Evolutionary conservation across 1,140 invertebrate genomes (phyloP).

Genomic region (Aphaenogaster floridana): DNA sequence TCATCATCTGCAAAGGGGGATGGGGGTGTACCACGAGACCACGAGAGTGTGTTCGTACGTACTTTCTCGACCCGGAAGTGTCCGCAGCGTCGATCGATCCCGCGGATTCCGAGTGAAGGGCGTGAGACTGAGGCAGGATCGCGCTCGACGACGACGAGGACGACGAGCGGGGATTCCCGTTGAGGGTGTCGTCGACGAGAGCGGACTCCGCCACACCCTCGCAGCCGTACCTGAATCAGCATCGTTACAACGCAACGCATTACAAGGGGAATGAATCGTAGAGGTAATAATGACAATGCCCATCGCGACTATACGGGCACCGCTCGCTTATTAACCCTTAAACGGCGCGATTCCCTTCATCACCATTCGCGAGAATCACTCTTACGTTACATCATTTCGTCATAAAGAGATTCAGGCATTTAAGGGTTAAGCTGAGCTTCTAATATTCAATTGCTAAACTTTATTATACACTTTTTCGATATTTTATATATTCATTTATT

Average conservation of each 20-base stretch:
- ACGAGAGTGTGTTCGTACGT: slow-evolving; percentile 76
- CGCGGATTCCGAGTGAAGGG: slow-evolving; percentile 70
- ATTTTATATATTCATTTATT: slow-evolving; percentile 1
- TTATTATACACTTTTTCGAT: background rate
- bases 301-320: background rate
- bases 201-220: slow-evolving; percentile 83
- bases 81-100: slow-evolving; percentile 75
- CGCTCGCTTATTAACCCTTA: slow-evolving; percentile 11
- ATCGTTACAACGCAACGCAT: slow-evolving; percentile 63
- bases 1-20: slow-evolving; percentile 24
- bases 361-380: background rate
- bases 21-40: background rate
- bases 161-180: slow-evolving; percentile 82
- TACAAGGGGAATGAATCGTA: slow-evolving; percentile 65
- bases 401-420: slow-evolving; percentile 33
- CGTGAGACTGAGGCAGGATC: slow-evolving; percentile 74
- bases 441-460: background rate
- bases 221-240: slow-evolving; percentile 83
- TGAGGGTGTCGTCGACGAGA: slow-evolving; percentile 84
- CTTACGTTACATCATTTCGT: background rate
- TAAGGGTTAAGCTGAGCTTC: background rate
- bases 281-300: slow-evolving; percentile 17
- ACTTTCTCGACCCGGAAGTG: slow-evolving; percentile 79
- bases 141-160: slow-evolving; percentile 73
- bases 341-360: slow-evolving; percentile 1